Conservation (phyloP, 2,113 vertebrate species). For the Pterocles gutturalis region DNA sequence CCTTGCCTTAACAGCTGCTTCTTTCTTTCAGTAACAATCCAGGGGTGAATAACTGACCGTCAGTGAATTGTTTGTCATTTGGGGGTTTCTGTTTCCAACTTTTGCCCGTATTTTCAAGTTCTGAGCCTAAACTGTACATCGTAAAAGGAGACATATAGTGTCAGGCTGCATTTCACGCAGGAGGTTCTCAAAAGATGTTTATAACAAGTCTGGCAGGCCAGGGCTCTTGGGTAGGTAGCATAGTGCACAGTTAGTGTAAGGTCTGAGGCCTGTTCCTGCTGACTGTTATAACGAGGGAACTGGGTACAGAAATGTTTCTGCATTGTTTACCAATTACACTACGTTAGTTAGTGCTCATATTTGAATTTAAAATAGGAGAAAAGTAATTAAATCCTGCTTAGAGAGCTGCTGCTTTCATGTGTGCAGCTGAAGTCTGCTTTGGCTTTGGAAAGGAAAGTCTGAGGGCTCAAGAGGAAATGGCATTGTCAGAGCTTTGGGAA, state of each 20-base stretch:
- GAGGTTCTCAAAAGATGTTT: not conserved
- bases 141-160: not conserved
- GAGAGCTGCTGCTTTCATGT: not conserved
- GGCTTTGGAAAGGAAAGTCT: not conserved
- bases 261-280: not conserved
- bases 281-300: not conserved
- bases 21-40: not conserved
- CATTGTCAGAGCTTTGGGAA: not conserved
- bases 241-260: too few relatives aligned
- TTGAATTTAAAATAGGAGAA: not conserved
- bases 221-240: not conserved
- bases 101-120: not conserved
- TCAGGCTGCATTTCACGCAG: not conserved
- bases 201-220: not conserved
- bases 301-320: not conserved
- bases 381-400: not conserved
- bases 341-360: not conserved
- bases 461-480: not conserved
- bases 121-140: not conserved
- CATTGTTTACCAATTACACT: not conserved
- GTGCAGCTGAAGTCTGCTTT: not conserved
- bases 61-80: not conserved
- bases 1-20: not conserved
- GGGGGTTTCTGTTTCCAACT: not conserved
- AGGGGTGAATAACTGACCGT: not conserved